Base-by-base conservation (phyloP, 2,888 invertebrate species). In the Meiosimyza decipiens region DNA sequence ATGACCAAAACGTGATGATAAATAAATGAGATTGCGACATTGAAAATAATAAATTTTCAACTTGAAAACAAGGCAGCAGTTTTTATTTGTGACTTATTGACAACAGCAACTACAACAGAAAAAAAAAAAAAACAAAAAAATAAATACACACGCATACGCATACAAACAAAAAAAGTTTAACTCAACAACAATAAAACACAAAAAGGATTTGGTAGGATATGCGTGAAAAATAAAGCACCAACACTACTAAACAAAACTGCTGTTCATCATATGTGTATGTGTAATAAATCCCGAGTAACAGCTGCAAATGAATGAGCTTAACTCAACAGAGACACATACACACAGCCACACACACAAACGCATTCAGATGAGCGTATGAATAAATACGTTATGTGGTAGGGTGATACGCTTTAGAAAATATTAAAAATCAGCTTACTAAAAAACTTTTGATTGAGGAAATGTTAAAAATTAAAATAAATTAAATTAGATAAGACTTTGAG, bases 31-130 rank as follows among this genome's bases (percentile, higher is more conserved):
- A 40, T 40, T 71, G 73, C 68, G 74, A 77, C 72, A 75, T 74
- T 76, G 75, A 76, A 76, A 75, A 75, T 71, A 66, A 76, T 75
- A 76, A 71, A 76, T 76, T 77, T 55, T 47, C 40, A 40, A 40
- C 40, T 40, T 63, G 11, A 47, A 47, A 16, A 47, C 9, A 33
- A 63, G 18, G 62, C 40, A 63, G 49, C 47, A n/a, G 40, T 12
- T 55, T 16, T 16, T 55, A 55, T 55, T 55, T 55, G 28, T 60
- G 59, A 60, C 28, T 60, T 60, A 60, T 50, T 64, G 22, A 64
- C 28, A 33, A 28, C 28, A 28, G 4, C 2, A 22, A 22, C 22
- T 2, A 22, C 22, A 22, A n/a, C 22, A 22, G 2, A 1, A 22
- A 22, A 22, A 22, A 22, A 22, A 22, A 2, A 22, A 2, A 1